Conservation (phyloP, 2,888 invertebrate species). For the Tanypteryx hageni region DNA sequence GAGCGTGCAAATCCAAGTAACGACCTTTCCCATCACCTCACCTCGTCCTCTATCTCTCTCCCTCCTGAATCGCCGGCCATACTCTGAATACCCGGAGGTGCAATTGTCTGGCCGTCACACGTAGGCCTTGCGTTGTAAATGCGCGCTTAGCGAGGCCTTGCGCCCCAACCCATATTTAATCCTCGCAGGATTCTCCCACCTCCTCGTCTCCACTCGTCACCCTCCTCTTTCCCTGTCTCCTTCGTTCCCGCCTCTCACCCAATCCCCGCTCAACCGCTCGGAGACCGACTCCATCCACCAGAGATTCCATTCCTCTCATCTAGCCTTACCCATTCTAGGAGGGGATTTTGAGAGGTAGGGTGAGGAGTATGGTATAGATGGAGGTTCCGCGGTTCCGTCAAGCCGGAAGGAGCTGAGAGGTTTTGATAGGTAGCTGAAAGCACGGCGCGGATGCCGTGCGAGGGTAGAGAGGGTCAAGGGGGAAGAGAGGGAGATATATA, state of each 20-base stretch:
- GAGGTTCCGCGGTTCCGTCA: background rate
- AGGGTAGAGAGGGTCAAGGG: background rate
- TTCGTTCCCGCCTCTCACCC: background rate
- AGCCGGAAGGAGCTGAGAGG: background rate
- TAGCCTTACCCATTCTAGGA: background rate
- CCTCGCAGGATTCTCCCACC: background rate
- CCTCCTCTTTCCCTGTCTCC: background rate
- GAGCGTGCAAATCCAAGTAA: conserved; percentile 45
- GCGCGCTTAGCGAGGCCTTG: conserved; percentile 35
- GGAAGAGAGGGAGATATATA: background rate
- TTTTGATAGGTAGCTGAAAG: background rate
- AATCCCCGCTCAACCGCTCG: background rate
- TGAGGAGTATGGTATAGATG: background rate
- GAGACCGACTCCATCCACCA: too few relatives aligned
- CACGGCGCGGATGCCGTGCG: background rate
- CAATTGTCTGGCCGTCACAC: conserved; percentile 51
- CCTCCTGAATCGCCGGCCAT: background rate
- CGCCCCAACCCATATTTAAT: background rate
- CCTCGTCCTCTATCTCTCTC: background rate
- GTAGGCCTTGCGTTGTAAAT: conserved; percentile 44
- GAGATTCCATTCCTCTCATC: background rate
- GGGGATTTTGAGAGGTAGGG: background rate
- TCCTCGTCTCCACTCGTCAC: background rate
- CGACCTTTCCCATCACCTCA: background rate
- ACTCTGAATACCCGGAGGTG: conserved; percentile 47